These are phyloP conservation scores for Axinella damicornis DNA, from an alignment of 37 sponge, comb jelly and placozoan species.

Conservation along the genomic window DNA sequence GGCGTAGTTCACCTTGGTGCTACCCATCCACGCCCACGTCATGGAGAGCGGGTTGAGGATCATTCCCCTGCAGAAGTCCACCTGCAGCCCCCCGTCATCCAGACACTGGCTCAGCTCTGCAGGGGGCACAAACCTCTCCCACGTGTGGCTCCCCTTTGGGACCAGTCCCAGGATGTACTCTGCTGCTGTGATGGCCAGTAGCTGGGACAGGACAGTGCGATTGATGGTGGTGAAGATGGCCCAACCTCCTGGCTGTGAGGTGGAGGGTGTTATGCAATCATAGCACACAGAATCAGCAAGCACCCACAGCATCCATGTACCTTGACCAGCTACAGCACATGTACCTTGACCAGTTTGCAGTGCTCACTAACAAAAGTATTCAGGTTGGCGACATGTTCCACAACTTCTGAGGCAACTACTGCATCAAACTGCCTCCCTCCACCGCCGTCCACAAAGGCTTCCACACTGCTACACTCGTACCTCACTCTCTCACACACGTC, in stretches of 20 bases:
- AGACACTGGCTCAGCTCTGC: constrained; percentile 46
- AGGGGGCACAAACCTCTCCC: constrained; percentile 72
- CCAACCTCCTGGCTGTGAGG: constrained; percentile 59
- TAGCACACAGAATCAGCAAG: background rate
- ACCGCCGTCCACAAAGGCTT: constrained; percentile 5
- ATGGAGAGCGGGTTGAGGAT: constrained; percentile 45
- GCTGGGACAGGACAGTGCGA: constrained; percentile 47
- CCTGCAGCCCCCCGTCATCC: constrained; percentile 13
- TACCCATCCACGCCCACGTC: constrained; percentile 16
- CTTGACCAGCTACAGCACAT: background rate
- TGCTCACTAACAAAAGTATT: constrained; percentile 25
- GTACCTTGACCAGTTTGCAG: constrained; percentile 53
- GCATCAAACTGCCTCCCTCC: constrained; percentile 20
- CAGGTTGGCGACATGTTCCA: constrained; percentile 66
- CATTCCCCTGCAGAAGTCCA: constrained; percentile 37
- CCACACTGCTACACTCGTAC: constrained; percentile 57
- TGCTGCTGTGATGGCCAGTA: constrained; percentile 58
- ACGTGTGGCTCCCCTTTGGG: constrained; percentile 72
- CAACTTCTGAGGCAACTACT: constrained; percentile 78
- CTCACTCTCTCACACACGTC: constrained; percentile 4
- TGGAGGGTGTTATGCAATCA: background rate
- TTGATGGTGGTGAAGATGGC: constrained; percentile 68
- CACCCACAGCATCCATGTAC: background rate
- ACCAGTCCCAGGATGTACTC: constrained; percentile 50
- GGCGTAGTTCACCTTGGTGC: constrained; percentile 47